Percentiles rank a stretch among this genome's conserved stretches.
phyloP scores from a whole-genome alignment of 2,113 vertebrate species.

The Heloderma charlesbogerti region DNA sequence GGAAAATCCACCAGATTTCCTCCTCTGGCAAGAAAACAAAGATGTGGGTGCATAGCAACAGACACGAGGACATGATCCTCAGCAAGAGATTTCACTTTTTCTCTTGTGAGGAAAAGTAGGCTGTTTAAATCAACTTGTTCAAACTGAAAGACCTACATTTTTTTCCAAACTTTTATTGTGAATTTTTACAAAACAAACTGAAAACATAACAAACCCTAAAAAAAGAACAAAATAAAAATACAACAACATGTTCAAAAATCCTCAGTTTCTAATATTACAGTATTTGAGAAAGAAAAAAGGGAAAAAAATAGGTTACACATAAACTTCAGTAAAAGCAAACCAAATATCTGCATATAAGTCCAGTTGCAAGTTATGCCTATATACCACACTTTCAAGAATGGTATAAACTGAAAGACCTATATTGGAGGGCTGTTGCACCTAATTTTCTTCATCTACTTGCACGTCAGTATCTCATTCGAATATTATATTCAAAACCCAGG shows the following conservation, averaged over 20 bases:
- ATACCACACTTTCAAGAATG: too few relatives aligned
- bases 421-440: not conserved
- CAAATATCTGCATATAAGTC: too few relatives aligned
- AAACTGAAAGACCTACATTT: not conserved
- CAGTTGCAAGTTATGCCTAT: too few relatives aligned
- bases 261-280: too few relatives aligned
- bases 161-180: too few relatives aligned
- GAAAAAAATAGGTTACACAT: too few relatives aligned
- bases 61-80: not conserved
- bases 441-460: not conserved
- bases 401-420: not conserved
- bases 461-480: not conserved
- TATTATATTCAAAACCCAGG: not conserved
- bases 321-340: too few relatives aligned
- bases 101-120: not conserved
- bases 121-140: not conserved
- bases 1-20: not conserved
- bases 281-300: too few relatives aligned
- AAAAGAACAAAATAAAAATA: too few relatives aligned
- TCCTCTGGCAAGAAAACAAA: constrained; percentile 1
- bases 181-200: too few relatives aligned
- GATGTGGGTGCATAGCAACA: not conserved
- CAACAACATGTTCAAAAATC: too few relatives aligned
- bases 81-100: not conserved
- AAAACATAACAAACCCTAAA: too few relatives aligned